Evolutionary conservation across 2,113 vertebrate genomes (phyloP).

Genomic region (Dipodomys stephensi): DNA sequence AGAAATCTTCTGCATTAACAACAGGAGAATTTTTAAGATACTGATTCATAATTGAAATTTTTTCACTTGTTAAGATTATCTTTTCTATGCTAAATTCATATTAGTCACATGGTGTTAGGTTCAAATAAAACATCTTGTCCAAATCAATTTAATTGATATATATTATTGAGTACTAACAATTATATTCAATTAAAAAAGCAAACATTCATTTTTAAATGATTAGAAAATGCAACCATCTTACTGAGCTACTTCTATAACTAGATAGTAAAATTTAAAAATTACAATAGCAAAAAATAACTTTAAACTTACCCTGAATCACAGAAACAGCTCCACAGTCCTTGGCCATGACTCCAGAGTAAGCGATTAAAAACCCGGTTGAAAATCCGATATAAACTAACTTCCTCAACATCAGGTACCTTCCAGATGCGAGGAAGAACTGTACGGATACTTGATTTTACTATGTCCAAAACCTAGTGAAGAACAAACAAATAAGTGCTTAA

Average conservation of each 20-base stretch:
- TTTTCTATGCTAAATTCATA: conserved; percentile 37
- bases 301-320: conserved; percentile 93
- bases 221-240: conserved; percentile 54
- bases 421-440: conserved; percentile 94
- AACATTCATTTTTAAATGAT: conserved; percentile 36
- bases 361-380: conserved; percentile 97
- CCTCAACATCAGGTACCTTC: conserved; percentile 94
- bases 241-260: background rate
- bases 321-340: conserved; percentile 98
- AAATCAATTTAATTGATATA: conserved; percentile 42
- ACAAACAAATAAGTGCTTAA: conserved; percentile 63
- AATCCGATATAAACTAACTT: conserved; percentile 93
- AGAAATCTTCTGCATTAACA: background rate
- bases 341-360: conserved; percentile 97
- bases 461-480: conserved; percentile 94
- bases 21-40: background rate
- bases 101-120: background rate
- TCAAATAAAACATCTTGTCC: conserved; percentile 34
- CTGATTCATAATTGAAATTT: background rate
- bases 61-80: conserved; percentile 36
- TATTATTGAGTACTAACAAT: conserved; percentile 51
- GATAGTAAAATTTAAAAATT: conserved; percentile 46
- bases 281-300: conserved; percentile 46
- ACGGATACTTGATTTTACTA: conserved; percentile 94
- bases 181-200: conserved; percentile 24